Evolutionary conservation across 2,797 vertebrate species (phyloP), one percentile per base, ranked within the genome.

Genomic region (Lycodopsis pacificus): DNA sequence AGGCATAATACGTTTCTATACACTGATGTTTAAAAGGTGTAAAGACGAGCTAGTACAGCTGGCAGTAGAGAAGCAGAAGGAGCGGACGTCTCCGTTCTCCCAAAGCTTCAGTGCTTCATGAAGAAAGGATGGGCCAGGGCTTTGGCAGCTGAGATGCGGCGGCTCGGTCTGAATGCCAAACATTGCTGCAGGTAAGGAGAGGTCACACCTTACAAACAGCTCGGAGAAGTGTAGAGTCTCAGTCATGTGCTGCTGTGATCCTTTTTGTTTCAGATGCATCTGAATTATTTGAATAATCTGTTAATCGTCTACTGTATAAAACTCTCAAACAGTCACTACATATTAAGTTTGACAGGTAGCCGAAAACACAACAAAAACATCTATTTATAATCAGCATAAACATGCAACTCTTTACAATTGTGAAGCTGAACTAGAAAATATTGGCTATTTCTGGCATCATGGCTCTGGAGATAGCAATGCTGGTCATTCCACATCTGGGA

Each of bases 91-190:
- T 19, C 34, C 44, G 32, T 65, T 48, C 56, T 44, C 70, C 32
- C 36, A 36, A 51, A 51, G 73, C 85, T 54, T 92, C 84, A 92
- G 54, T 57, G 54, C 48, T 79, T 88, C 73, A 11, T 65, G 72
- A 96, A 93, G 88, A 95, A 95, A 46, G 92, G 86, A 73, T 95
- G 95, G 62, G 77, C 77, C 87, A 96, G 87, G 38, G 95, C 95
- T 85, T 84, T 85, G 42, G 81, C 89, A 1, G 95, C 94, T 10
- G 95, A 93, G 89, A 95, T 92, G 59, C 95, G 95, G 8, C 57
- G 46, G 75, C 77, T 76, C 2, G 94, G 94, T 69, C 48, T 94
- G 91, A 96, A 96, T 4, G 83, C 36, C 87, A 96, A 74, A 91
- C 90, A 95, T 81, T 94, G 71, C 95, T 96, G 91, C 53, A 68